phyloP scores from a whole-genome alignment of 2,113 vertebrate genomes.

The Xiphophorus couchianus region DNA sequence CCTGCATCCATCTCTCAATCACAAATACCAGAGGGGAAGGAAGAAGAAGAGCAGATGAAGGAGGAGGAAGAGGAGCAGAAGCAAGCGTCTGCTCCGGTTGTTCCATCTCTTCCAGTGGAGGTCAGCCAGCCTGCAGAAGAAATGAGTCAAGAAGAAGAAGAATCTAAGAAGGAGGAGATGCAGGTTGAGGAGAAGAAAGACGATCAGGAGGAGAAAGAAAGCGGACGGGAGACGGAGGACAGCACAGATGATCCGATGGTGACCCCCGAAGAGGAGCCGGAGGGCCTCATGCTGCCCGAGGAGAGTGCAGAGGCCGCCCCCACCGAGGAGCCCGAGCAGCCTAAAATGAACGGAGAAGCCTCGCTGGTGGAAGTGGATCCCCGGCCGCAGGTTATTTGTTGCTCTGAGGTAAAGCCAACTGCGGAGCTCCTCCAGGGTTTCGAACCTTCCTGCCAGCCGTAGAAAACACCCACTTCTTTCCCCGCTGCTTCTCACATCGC shows the following conservation, averaged over 20 bases:
- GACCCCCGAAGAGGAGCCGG: slow-evolving; percentile 70
- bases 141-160: neutral
- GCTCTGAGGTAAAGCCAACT: slow-evolving; percentile 93
- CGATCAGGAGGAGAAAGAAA: slow-evolving; percentile 40
- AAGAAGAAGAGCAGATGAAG: slow-evolving; percentile 43
- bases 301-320: slow-evolving; percentile 60
- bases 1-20: slow-evolving; percentile 78
- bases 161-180: slow-evolving; percentile 1
- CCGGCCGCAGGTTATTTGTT: slow-evolving; percentile 96
- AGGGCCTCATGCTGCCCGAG: slow-evolving; percentile 42
- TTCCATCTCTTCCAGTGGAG: slow-evolving; percentile 8
- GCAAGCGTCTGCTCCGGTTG: neutral
- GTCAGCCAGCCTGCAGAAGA: slow-evolving; percentile 20
- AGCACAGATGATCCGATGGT: slow-evolving; percentile 53
- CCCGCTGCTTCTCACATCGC: slow-evolving; percentile 59
- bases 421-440: slow-evolving; percentile 58
- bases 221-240: slow-evolving; percentile 39
- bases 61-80: slow-evolving; percentile 24
- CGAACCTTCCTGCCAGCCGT: slow-evolving; percentile 47
- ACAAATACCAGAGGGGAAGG: slow-evolving; percentile 88
- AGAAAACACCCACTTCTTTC: slow-evolving; percentile 48
- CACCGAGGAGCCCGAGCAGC: slow-evolving; percentile 79
- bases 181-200: neutral
- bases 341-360: slow-evolving; percentile 91
- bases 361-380: slow-evolving; percentile 86